Conservation (phyloP, 92 coral and sea anemone species). For the Scolanthus callimorphus region DNA sequence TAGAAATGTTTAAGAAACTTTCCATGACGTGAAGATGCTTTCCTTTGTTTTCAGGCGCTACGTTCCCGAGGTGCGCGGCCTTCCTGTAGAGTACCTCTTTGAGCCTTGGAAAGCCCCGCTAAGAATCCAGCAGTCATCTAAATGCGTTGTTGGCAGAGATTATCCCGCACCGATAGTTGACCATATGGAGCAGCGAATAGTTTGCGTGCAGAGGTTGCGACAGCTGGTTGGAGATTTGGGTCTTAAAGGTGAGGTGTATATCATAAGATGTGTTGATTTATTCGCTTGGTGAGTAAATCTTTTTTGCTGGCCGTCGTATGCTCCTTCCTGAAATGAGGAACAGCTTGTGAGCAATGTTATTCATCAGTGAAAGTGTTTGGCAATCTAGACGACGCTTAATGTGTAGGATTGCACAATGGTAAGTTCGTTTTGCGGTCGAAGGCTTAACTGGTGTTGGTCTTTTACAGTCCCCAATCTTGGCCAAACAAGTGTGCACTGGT, state of each 20-base stretch:
- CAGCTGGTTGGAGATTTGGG: slow-evolving; percentile 22
- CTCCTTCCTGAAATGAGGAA: too few species aligned
- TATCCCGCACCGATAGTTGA: slow-evolving; percentile 72
- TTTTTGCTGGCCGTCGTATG: too few species aligned
- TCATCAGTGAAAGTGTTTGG: too few species aligned
- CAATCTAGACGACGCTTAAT: too few species aligned
- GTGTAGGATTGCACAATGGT: too few species aligned
- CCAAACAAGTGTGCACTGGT: slow-evolving; percentile 74
- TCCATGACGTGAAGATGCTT: too few species aligned
- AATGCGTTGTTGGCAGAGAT: slow-evolving; percentile 75
- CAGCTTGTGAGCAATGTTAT: too few species aligned
- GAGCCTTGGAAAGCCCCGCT: slow-evolving; percentile 90
- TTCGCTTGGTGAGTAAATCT: too few species aligned
- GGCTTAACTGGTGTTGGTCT: too few species aligned
- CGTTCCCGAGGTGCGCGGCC: slow-evolving; percentile 65
- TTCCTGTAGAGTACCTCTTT: slow-evolving; percentile 56
- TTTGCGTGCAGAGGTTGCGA: slow-evolving; percentile 50
- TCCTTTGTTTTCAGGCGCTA: slow-evolving; percentile 53
- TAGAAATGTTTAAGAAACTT: too few species aligned
- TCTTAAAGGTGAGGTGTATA: slow-evolving; percentile 17
- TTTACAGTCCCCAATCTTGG: slow-evolving; percentile 17
- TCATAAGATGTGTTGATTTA: too few species aligned
- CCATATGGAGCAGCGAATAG: slow-evolving; percentile 45
- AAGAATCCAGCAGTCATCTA: slow-evolving; percentile 38
- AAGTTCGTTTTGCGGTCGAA: too few species aligned